Percentiles rank a stretch among this genome's conserved stretches.
phyloP scores from a whole-genome alignment of 2,888 invertebrate genomes.

The Heteromyza rotundicornis region DNA sequence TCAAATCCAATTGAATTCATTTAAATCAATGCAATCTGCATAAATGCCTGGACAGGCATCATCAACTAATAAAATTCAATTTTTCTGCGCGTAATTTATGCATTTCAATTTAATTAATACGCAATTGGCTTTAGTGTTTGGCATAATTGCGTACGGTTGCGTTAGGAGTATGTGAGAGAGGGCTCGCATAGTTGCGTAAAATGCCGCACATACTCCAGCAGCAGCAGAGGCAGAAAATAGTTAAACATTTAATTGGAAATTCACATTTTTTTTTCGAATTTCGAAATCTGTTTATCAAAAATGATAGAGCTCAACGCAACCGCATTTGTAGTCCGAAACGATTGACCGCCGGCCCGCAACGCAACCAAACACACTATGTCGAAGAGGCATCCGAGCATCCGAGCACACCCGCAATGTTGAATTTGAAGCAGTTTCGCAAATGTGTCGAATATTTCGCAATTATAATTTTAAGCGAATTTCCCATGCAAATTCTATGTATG shows the following conservation, averaged over 20 bases:
- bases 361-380: background rate
- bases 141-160: background rate
- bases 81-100: background rate
- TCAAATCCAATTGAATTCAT: constrained; percentile 21
- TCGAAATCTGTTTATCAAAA: constrained; percentile 23
- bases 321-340: constrained; percentile 7
- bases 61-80: constrained; percentile 12
- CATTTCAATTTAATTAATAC: constrained; percentile 22
- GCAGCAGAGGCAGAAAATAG: background rate
- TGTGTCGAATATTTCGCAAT: background rate
- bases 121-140: background rate
- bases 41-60: constrained; percentile 17
- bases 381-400: background rate
- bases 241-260: constrained; percentile 13
- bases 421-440: background rate
- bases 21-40: constrained; percentile 25
- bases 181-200: constrained; percentile 4
- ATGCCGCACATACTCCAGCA: background rate
- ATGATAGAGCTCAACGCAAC: constrained; percentile 9
- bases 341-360: background rate
- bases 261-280: background rate
- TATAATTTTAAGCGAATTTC: background rate
- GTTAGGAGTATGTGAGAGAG: background rate
- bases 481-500: background rate
- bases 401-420: background rate